Evolutionary conservation across 2,888 invertebrate species (phyloP).

Genomic region (Proisotoma minuta): DNA sequence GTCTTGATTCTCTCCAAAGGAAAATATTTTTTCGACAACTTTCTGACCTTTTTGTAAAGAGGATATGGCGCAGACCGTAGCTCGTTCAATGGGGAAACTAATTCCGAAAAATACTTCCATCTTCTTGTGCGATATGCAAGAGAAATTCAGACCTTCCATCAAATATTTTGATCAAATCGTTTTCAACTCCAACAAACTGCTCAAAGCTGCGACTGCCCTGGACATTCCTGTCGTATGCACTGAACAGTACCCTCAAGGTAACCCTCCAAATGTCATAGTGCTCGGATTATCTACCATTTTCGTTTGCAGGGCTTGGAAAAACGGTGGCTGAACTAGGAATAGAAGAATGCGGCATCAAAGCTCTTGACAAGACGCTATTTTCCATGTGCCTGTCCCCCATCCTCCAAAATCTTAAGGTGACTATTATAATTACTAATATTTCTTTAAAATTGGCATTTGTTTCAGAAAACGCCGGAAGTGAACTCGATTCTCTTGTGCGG

Average conservation of each 20-base stretch:
- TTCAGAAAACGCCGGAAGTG: conserved; percentile 44
- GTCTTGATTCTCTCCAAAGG: no score
- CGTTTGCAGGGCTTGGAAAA: conserved; percentile 53
- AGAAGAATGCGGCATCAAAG: conserved; percentile 50
- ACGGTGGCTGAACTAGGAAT: conserved; percentile 56
- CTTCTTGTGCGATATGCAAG: conserved; percentile 59
- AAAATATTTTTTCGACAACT: no score
- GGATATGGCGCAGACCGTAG: conserved; percentile 21
- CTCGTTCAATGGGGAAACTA: conserved; percentile 51
- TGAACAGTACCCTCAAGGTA: conserved; percentile 60
- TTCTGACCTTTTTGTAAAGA: no score
- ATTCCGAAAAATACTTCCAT: conserved; percentile 52
- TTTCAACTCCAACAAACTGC: conserved; percentile 53
- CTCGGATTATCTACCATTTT: conserved; percentile 12
- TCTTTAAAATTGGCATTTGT: not conserved
- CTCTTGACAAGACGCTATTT: conserved; percentile 55
- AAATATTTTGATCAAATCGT: conserved; percentile 56
- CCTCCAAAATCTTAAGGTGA: conserved; percentile 49
- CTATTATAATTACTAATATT: not conserved
- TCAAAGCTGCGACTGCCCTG: conserved; percentile 55
- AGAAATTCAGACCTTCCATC: conserved; percentile 56
- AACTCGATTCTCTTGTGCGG: conserved; percentile 53
- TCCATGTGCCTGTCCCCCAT: conserved; percentile 57
- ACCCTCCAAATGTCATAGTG: not conserved
- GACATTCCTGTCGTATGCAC: conserved; percentile 58